Evolutionary conservation across 2,888 invertebrate species (phyloP).

Genomic region (Rhogogaster chlorosoma): DNA sequence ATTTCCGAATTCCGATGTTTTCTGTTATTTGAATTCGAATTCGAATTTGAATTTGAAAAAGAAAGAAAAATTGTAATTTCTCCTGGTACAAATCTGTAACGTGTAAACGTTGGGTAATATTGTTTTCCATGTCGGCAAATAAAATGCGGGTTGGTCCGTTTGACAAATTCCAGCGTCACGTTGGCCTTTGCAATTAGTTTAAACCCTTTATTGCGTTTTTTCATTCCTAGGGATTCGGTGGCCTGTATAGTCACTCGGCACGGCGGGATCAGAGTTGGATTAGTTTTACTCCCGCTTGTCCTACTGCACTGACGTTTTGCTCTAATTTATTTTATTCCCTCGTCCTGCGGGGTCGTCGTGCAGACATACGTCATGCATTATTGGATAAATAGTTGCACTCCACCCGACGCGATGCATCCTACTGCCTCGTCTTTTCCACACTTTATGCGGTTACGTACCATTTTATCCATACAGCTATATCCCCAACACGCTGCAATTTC

Average conservation of each 20-base stretch:
- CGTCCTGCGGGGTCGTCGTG: not conserved
- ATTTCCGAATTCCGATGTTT: too few relatives aligned
- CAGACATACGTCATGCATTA: constrained; percentile 22
- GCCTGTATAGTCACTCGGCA: not conserved
- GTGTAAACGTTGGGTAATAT: constrained; percentile 4
- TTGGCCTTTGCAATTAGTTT: constrained; percentile 24
- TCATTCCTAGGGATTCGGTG: constrained; percentile 19
- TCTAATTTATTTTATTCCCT: not conserved
- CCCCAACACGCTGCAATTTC: not conserved
- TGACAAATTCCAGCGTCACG: constrained; percentile 19
- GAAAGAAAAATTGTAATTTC: not conserved
- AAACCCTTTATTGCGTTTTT: constrained; percentile 26
- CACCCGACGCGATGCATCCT: not conserved
- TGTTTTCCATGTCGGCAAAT: not conserved
- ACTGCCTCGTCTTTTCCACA: not conserved
- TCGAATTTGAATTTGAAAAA: too few relatives aligned
- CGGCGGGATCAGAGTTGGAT: not conserved
- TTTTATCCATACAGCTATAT: not conserved
- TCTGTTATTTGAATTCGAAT: too few relatives aligned
- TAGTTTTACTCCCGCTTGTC: constrained; percentile 8
- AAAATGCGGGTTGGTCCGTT: not conserved
- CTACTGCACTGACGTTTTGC: not conserved
- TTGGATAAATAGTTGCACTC: constrained; percentile 32
- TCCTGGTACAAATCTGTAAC: not conserved
- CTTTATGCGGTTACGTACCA: not conserved